Evolutionary conservation across 2,113 vertebrate genomes (phyloP).

Genomic region (Trogon surrucura): DNA sequence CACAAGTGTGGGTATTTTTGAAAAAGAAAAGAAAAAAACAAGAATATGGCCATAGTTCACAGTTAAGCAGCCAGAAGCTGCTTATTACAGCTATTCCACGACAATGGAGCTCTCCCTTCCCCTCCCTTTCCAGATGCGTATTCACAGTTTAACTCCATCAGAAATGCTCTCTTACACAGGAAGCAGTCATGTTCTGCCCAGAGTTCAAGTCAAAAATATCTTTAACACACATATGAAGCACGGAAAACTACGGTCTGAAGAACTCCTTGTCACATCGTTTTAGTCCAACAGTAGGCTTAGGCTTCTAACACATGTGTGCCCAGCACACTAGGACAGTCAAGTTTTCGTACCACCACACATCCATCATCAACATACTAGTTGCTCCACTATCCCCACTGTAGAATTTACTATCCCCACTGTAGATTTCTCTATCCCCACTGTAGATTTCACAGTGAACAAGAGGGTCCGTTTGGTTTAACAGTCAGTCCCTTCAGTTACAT

Average conservation of each 20-base stretch:
- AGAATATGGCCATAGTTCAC: slow-evolving; percentile 83
- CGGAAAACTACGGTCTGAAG: slow-evolving; percentile 56
- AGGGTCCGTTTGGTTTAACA: slow-evolving; percentile 33
- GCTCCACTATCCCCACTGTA: slow-evolving; percentile 61
- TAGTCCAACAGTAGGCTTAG: slow-evolving; percentile 65
- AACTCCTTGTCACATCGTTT: slow-evolving; percentile 46
- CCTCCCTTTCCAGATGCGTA: slow-evolving; percentile 70
- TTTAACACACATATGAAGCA: slow-evolving; percentile 43
- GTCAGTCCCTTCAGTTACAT: slow-evolving; percentile 81
- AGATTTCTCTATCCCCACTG: slow-evolving; percentile 67
- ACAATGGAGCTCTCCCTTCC: slow-evolving; percentile 55
- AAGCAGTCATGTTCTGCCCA: slow-evolving; percentile 63
- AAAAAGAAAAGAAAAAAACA: slow-evolving; percentile 46
- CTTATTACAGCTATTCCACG: slow-evolving; percentile 76
- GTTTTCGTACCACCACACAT: slow-evolving; percentile 85
- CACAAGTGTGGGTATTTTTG: slow-evolving; percentile 78
- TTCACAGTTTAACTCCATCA: slow-evolving; percentile 84
- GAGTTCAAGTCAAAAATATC: slow-evolving; percentile 51
- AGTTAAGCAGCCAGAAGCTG: slow-evolving; percentile 81
- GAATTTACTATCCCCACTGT: slow-evolving; percentile 67
- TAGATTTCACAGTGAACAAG: slow-evolving; percentile 75
- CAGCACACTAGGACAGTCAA: slow-evolving; percentile 77
- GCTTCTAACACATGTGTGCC: slow-evolving; percentile 79
- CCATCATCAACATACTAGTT: slow-evolving; percentile 72
- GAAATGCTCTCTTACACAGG: slow-evolving; percentile 74